Percentiles rank a stretch among this genome's conserved stretches.
These are phyloP conservation scores for Excalfactoria chinensis DNA, from an alignment of 2,113 vertebrate species.

Conservation along the genomic window DNA sequence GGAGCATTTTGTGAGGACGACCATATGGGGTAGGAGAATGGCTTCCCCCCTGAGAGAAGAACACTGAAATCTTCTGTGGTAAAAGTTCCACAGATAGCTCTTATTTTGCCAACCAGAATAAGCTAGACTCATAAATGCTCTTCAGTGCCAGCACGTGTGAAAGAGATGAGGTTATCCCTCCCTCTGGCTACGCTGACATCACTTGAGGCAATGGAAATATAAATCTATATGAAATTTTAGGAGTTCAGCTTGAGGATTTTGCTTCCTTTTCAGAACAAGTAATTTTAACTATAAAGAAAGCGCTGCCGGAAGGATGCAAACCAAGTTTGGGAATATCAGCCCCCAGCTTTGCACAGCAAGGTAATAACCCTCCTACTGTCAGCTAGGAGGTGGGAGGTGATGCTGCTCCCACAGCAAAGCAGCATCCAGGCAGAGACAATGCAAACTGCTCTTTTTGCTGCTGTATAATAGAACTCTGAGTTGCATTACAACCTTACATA, in stretches of 20 bases:
- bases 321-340: constrained; percentile 17
- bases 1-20: rapidly evolving
- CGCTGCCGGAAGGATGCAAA: background rate
- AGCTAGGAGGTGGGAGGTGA: constrained; percentile 38
- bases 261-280: background rate
- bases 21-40: rapidly evolving
- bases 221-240: background rate
- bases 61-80: background rate
- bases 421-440: background rate
- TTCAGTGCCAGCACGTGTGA: background rate
- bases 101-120: background rate
- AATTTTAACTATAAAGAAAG: background rate
- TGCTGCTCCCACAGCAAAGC: constrained; percentile 24
- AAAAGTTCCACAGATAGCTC: background rate
- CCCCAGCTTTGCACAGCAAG: background rate
- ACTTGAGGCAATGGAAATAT: rapidly evolving
- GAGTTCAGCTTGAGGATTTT: background rate
- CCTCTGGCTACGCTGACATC: rapidly evolving
- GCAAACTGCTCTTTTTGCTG: background rate
- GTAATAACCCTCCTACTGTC: background rate
- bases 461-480: background rate
- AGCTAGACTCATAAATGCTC: background rate
- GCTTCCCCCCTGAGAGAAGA: background rate
- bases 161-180: background rate
- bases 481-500: background rate